These are phyloP conservation scores for Hestina assimilis DNA, from an alignment of 1,140 invertebrate genomes.

Conservation along the genomic window DNA sequence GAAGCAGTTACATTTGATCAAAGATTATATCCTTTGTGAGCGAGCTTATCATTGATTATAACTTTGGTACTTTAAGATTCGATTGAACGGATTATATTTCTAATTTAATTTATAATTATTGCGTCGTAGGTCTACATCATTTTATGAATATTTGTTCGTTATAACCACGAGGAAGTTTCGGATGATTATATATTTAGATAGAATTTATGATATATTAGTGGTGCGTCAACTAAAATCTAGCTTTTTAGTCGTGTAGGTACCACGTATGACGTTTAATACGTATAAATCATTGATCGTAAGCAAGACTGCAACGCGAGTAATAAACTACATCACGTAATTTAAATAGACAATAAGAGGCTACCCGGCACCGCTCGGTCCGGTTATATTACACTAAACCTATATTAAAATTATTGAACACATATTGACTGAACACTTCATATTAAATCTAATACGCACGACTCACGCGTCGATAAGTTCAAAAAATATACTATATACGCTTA, in stretches of 20 bases:
- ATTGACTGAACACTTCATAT: constrained; percentile 66
- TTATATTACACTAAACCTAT: constrained; percentile 36
- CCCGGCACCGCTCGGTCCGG: constrained; percentile 26
- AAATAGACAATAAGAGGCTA: constrained; percentile 28
- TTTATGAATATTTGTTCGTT: constrained; percentile 4
- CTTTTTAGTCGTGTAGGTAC: constrained; percentile 7
- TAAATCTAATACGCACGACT: constrained; percentile 40
- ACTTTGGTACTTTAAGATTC: constrained; percentile 28
- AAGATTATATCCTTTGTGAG: constrained; percentile 24
- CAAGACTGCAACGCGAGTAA: constrained; percentile 24
- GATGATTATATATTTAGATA: constrained; percentile 7
- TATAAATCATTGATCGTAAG: constrained; percentile 24
- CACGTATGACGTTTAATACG: not conserved
- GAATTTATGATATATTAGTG: not conserved
- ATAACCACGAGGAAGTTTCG: constrained; percentile 8
- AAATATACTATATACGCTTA: constrained; percentile 51
- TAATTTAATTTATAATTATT: constrained; percentile 10
- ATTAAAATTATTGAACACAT: constrained; percentile 66
- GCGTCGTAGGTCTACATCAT: constrained; percentile 5
- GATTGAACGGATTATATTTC: constrained; percentile 1
- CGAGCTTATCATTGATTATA: constrained; percentile 26
- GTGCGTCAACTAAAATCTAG: not conserved
- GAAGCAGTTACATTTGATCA: constrained; percentile 27
- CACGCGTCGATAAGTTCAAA: constrained; percentile 39
- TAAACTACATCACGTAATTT: constrained; percentile 29